phyloP scores from a whole-genome alignment of 2,113 vertebrate genomes.

The Arizona elegans region DNA sequence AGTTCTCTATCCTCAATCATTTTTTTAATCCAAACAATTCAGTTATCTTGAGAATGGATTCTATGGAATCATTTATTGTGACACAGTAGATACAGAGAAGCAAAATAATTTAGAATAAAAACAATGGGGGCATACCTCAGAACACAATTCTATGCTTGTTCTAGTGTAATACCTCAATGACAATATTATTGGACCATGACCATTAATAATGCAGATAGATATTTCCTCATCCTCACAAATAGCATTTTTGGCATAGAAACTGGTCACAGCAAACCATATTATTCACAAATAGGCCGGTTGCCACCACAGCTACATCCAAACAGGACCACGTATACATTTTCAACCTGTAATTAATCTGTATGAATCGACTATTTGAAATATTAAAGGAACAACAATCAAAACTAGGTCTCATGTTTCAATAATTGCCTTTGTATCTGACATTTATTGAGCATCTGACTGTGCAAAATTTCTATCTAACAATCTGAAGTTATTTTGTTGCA shows the following conservation, averaged over 20 bases:
- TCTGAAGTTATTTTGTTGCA: neutral
- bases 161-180: neutral
- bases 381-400: neutral
- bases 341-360: neutral
- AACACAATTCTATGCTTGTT: neutral
- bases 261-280: neutral
- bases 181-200: neutral
- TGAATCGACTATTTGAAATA: neutral
- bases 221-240: neutral
- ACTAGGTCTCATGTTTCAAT: neutral
- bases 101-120: neutral
- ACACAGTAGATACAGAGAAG: neutral
- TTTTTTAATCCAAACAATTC: neutral
- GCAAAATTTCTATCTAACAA: neutral
- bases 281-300: neutral
- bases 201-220: neutral
- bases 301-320: neutral
- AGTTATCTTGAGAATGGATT: neutral
- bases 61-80: neutral
- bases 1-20: neutral
- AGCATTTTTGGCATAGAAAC: neutral
- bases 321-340: neutral
- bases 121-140: neutral
- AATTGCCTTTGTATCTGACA: neutral
- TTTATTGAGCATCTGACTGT: neutral